A percentile compares a stretch with the other conserved stretches of the same genome.
Conservation (phyloP, 2,888 invertebrate species). For the Frankliniella intonsa region DNA sequence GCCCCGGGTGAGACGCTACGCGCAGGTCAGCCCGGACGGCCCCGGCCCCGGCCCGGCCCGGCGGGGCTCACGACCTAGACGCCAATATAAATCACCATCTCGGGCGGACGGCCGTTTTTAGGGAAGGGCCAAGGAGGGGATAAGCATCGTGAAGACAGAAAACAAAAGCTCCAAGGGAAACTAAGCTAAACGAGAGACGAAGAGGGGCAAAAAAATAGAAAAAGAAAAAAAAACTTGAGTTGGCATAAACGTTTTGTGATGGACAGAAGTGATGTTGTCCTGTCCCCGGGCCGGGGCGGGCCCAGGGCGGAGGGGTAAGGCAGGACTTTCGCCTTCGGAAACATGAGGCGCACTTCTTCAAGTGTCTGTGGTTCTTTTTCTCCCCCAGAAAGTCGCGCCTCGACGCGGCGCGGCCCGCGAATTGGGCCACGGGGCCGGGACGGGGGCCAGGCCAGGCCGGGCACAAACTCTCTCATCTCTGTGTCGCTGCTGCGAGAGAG, state of each 20-base stretch:
- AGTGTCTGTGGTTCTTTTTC: too few relatives aligned
- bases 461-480: conserved; percentile 28
- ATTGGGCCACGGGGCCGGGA: conserved; percentile 29
- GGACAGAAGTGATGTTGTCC: too few relatives aligned
- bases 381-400: background rate
- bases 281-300: too few relatives aligned
- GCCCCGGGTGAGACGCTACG: too few relatives aligned
- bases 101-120: background rate
- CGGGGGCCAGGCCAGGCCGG: conserved; percentile 27
- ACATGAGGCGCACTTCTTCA: too few relatives aligned
- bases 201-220: background rate
- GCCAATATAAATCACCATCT: background rate
- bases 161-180: background rate
- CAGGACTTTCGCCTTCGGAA: too few relatives aligned
- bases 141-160: background rate
- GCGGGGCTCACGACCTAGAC: background rate
- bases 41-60: too few relatives aligned
- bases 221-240: background rate
- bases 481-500: too few relatives aligned
- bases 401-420: background rate
- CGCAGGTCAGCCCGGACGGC: too few relatives aligned
- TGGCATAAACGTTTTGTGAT: too few relatives aligned
- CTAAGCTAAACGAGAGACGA: background rate
- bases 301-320: too few relatives aligned
- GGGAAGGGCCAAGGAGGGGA: background rate